Base-by-base conservation (phyloP, 2,113 vertebrate genomes). In the Bombycilla garrulus region DNA sequence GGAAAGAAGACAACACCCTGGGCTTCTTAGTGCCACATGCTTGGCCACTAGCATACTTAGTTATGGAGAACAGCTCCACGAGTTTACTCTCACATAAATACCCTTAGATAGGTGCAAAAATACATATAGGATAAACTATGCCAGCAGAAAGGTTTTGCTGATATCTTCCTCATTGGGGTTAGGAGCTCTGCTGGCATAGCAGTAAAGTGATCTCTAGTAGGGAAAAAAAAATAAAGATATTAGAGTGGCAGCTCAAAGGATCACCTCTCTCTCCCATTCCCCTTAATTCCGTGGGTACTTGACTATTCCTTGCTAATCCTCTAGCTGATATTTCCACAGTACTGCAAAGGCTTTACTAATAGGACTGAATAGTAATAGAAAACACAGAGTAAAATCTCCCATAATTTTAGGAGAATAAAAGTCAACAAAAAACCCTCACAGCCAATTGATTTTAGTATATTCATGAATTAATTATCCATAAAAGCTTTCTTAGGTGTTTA, bases 401-500 rank as follows among this genome's bases (percentile, higher is more conserved):
- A 13, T 50, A 33, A 58, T 86, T 67, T 17, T 50, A 58, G 9
- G n/a, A 12, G 15, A 47, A 36, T 28, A 19, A 69, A 45, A 35
- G 10, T 7, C 54, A 81, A 29, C 45, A 31, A 47, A 35, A 22
- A 53, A 9, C 3, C 6, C 17, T 33, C 48, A 57, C 40, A 80
- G 80, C 12, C 14, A 50, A 73, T 79, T 81, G 61, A 69, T 87
- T 92, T 95, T 74, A 60, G 47, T 84, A 35, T 85, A 62, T 88
- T 82, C 44, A 64, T 86, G 61, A 76, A 50, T 81, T 95, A 86
- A 79, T 92, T 62, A 70, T 35, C 36, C 50, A 82, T 87, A 58
- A 94, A 96, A 91, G 70, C 85, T 82, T 94, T 93, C 42, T 23
- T 82, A 73, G 33, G 21, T 80, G 10, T 81, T 80, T 85, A 69